Evolutionary conservation across 1,140 invertebrate genomes (phyloP).

Genomic region (Leptinotarsa undecemlineata): DNA sequence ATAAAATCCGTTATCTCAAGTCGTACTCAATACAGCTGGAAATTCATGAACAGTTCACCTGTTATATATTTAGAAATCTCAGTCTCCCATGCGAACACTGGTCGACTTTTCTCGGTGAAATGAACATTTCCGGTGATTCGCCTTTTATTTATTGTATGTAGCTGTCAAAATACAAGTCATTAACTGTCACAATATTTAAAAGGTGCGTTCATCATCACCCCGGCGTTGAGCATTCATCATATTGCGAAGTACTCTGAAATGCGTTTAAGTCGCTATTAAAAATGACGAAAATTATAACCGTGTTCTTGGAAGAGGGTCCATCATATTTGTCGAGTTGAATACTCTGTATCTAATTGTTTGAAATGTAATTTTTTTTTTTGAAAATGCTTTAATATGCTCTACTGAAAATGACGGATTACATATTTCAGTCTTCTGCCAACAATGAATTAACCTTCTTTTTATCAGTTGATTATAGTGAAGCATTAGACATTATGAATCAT

Average conservation of each 20-base stretch:
- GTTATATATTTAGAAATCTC: constrained; percentile 50
- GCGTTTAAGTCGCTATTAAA: background rate
- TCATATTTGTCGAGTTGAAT: no score
- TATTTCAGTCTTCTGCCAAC: no score
- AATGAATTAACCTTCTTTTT: no score
- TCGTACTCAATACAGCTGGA: background rate
- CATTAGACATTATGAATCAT: no score
- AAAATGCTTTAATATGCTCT: no score
- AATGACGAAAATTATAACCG: background rate
- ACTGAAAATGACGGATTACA: no score
- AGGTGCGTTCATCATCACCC: constrained; percentile 39
- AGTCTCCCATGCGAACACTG: constrained; percentile 35
- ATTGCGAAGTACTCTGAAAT: constrained; percentile 4
- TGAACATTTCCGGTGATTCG: constrained; percentile 47
- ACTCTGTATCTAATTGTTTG: no score
- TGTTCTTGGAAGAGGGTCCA: background rate
- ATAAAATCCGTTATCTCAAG: background rate
- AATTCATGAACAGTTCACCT: constrained; percentile 31
- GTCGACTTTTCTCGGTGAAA: constrained; percentile 33
- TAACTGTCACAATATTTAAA: constrained; percentile 43
- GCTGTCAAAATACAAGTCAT: constrained; percentile 46
- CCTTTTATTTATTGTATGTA: constrained; percentile 45
- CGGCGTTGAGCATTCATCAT: constrained; percentile 22
- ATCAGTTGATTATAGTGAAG: no score
- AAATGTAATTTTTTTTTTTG: no score